Base-by-base conservation (phyloP, 2,113 vertebrate genomes). In the Lycaon pictus region DNA sequence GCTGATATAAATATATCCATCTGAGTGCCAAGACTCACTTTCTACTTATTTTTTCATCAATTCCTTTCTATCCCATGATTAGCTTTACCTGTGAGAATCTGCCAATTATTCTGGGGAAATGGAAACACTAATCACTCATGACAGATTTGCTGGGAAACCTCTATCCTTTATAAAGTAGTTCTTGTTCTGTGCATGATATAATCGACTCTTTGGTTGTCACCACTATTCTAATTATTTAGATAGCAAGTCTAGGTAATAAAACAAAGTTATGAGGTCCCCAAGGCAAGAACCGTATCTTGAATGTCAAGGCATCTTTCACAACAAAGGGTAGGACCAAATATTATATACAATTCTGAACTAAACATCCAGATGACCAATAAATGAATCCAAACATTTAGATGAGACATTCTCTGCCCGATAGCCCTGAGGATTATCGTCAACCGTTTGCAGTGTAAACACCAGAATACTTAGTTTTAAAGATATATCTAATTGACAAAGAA, bases 151-250 rank as follows among this genome's bases (percentile, higher is more conserved):
- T n/a, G 90, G 7, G 13, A 89, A 90, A 48, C 4, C 25, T 90
- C 23, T n/a, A 35, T 69, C n/a, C 69, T 97, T 92, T 71, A 91
- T 23, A 51, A 96, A 71, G 93, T 71, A 91, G 96, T 80, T 25
- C 63, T 65, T 79, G 56, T 55, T 88, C 79, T 86, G 48, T 88
- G 12, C 23, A 81, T 85, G 86, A 94, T n/a, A 53, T 29, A 90
- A 96, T 84, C n/a, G 62, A 95, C 53, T 74, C 60, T 93, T 91
- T 65, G 15, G 16, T 20, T 93, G 51, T 76, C n/a, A 96, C 35
- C 55, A 82, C 35, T 93, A 65, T 55, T 96, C 67, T 81, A 72
- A 95, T 15, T 81, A 60, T 84, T 96, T 72, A 88, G 60, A 11
- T 11, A 80, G n/a, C 43, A 88, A 92, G 51, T 85, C 79, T 88